Conservation (phyloP, 2,113 vertebrate species). For the Upupa epops region DNA sequence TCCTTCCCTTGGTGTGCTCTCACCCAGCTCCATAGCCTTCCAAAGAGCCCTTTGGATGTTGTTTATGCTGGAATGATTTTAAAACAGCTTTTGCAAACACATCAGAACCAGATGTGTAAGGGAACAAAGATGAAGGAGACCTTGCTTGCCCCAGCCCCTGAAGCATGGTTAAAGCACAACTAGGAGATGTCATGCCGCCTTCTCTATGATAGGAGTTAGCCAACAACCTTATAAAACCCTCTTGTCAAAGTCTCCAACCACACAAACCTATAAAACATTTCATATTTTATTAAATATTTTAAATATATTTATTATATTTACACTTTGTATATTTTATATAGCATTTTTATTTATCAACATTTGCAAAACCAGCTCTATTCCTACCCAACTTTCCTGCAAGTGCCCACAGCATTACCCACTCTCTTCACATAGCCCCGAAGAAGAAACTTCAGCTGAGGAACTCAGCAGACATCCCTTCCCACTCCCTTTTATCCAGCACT, state of each 20-base stretch:
- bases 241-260: too few species aligned
- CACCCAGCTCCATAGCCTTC: background rate
- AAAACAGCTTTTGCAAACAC: background rate
- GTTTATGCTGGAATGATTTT: background rate
- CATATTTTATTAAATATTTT: too few species aligned
- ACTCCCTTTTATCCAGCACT: background rate
- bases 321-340: too few species aligned
- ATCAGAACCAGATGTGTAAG: background rate
- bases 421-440: too few species aligned
- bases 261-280: background rate
- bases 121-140: background rate
- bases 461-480: background rate
- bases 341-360: too few species aligned
- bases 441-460: background rate
- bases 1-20: background rate
- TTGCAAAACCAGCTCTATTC: background rate
- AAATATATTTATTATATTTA: too few species aligned
- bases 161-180: background rate
- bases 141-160: background rate
- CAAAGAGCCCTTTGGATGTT: background rate
- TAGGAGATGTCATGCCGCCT: background rate
- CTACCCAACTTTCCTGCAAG: too few species aligned
- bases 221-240: background rate
- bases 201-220: background rate
- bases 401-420: background rate